These are phyloP conservation scores for Pangasianodon hypophthalmus DNA, from an alignment of 2,113 vertebrate genomes.

Conservation along the genomic window DNA sequence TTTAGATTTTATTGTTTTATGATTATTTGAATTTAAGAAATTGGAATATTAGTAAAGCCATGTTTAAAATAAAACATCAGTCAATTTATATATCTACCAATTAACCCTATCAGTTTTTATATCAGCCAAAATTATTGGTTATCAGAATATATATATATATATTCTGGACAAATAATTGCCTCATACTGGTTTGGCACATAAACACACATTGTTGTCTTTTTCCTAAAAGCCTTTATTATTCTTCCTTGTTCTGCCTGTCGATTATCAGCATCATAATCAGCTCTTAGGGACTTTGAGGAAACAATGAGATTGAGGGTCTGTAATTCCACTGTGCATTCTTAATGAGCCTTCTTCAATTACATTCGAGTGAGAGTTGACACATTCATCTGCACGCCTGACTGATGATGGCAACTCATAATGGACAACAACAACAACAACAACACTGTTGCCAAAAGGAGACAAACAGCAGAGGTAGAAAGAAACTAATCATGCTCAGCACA, in stretches of 20 bases:
- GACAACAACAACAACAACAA: background rate
- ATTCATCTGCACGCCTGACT: conserved; percentile 12
- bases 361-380: background rate
- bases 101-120: background rate
- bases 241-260: background rate
- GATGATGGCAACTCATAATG: conserved; percentile 12
- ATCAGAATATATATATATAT: too few species aligned
- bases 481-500: background rate
- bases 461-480: background rate
- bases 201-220: background rate
- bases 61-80: background rate
- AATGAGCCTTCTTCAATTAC: background rate
- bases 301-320: background rate
- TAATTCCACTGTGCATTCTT: background rate
- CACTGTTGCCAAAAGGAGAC: background rate
- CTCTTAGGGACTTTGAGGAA: background rate
- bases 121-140: background rate
- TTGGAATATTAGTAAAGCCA: background rate
- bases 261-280: background rate
- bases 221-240: background rate
- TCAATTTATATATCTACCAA: background rate
- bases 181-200: background rate
- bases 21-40: background rate
- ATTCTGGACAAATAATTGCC: background rate
- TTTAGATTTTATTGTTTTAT: background rate